Base-by-base conservation (phyloP, 2,113 vertebrate species). In the Laterallus jamaicensis region DNA sequence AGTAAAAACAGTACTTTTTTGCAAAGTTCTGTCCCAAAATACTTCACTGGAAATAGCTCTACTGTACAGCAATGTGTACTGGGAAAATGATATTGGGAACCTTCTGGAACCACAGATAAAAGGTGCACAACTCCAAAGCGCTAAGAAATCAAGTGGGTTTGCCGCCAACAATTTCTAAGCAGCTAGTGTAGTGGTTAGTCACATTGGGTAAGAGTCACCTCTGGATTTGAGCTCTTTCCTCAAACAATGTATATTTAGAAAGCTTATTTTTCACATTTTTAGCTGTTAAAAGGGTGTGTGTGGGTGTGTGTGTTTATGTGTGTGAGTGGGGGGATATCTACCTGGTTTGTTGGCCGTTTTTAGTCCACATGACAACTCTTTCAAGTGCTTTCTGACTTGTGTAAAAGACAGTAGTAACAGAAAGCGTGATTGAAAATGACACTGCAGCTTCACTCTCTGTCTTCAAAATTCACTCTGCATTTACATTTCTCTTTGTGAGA, bases 401-500 rank as follows among this genome's bases (percentile, higher is more conserved):
- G 60, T 69, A 86, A 68, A 73, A 39, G 69, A 78, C 68, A 64
- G 7, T 25, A 81, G 29, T 28, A 86, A 73, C 49, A 80, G 6
- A 86, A 71, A 81, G 47, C 28, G 66, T 74, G 64, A 82, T 60
- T 86, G 86, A 47, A 90, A 92, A 66, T 6, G 12, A 77, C 44
- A 74, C 52, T 60, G 63, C 22, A 59, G 54, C 32, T 81, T 56
- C 79, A 76, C 75, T 11, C 37, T 42, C 25, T 82, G 44, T 49
- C 54, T 69, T 73, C 9, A 56, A 69, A 52, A 37, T 9, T 86
- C 60, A 56, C 58, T 63, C 37, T 9, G 59, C 66, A 86, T 74
- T 58, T 81, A 60, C 40, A 86, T 70, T 92, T 94, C 58, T 40
- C 79, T 94, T 93, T 89, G 59, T 88, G 75, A 93, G 92, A 96